Conservation (phyloP, 2,888 invertebrate species). For the Dicyrtoma fusca region DNA sequence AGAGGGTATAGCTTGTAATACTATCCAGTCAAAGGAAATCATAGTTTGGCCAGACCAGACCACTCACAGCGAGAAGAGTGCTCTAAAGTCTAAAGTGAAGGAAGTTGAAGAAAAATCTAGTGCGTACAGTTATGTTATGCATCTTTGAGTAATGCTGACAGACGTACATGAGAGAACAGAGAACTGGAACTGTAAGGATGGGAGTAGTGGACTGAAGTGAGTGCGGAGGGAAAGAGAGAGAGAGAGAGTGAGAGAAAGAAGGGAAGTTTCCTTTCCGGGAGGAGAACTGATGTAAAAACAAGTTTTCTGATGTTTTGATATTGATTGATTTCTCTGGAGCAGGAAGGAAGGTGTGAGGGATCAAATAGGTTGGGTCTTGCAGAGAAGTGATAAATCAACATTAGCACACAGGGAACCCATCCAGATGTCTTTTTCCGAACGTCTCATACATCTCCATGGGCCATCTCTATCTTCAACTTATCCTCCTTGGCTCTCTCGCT, state of each 20-base stretch:
- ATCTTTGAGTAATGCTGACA: not conserved
- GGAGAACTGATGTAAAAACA: conserved; percentile 40
- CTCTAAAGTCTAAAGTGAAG: not conserved
- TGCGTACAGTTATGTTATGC: not conserved
- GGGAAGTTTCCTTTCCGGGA: too few relatives aligned
- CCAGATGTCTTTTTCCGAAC: conserved; percentile 41
- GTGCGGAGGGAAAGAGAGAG: conserved; percentile 7
- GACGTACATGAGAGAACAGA: not conserved
- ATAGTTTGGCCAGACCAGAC: too few relatives aligned
- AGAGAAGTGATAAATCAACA: conserved; percentile 50
- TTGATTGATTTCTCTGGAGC: conserved; percentile 43
- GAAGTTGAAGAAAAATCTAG: not conserved
- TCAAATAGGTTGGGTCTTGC: conserved; percentile 40
- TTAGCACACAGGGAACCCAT: conserved; percentile 42
- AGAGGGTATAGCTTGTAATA: too few relatives aligned
- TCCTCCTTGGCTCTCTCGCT: too few relatives aligned
- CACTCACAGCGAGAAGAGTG: too few relatives aligned
- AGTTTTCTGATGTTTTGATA: conserved; percentile 45
- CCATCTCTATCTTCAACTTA: conserved; percentile 14
- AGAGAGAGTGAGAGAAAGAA: conserved; percentile 6
- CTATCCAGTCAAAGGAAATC: too few relatives aligned
- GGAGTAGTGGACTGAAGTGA: not conserved
- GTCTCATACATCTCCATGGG: conserved; percentile 26
- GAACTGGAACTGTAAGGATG: not conserved
- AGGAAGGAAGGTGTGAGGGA: conserved; percentile 39